Percentiles rank a stretch among this genome's conserved stretches.
phyloP scores from a whole-genome alignment of 2,888 invertebrate species.

The Psylliodes chrysocephalus region DNA sequence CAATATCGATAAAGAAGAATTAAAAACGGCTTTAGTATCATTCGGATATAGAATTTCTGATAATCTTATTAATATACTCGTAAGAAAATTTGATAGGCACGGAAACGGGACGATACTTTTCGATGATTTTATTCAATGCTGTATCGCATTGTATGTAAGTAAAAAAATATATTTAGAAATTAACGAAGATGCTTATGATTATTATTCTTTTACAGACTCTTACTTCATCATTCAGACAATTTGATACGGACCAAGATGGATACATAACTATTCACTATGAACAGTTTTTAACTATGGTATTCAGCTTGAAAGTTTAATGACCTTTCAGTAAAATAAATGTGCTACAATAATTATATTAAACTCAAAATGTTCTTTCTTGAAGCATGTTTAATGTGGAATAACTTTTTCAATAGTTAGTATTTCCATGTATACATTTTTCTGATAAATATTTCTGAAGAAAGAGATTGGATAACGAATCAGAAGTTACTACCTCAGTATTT shows the following conservation, averaged over 20 bases:
- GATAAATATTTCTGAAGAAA: too few relatives aligned
- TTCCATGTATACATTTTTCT: neutral
- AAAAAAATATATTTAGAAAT: neutral
- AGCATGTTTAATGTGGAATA: neutral
- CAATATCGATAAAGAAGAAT: slow-evolving; percentile 89
- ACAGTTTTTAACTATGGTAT: slow-evolving; percentile 93
- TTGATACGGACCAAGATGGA: slow-evolving; percentile 94
- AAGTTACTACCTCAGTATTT: too few relatives aligned
- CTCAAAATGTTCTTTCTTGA: neutral
- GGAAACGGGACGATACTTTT: slow-evolving; percentile 93
- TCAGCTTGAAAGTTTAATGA: slow-evolving; percentile 74
- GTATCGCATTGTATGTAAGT: slow-evolving; percentile 91
- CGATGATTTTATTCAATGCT: slow-evolving; percentile 98
- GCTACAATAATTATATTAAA: neutral
- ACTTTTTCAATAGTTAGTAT: neutral
- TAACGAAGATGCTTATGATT: too few relatives aligned
- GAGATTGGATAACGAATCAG: too few relatives aligned
- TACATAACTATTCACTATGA: slow-evolving; percentile 95
- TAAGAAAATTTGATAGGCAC: slow-evolving; percentile 93
- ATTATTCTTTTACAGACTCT: slow-evolving; percentile 80
- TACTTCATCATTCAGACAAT: slow-evolving; percentile 86
- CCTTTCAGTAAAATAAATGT: neutral
- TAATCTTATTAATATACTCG: slow-evolving; percentile 79
- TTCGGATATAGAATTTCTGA: slow-evolving; percentile 93
- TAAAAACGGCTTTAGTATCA: slow-evolving; percentile 88